Conservation (phyloP, 2,888 invertebrate genomes). For the Nasonia oneida region DNA sequence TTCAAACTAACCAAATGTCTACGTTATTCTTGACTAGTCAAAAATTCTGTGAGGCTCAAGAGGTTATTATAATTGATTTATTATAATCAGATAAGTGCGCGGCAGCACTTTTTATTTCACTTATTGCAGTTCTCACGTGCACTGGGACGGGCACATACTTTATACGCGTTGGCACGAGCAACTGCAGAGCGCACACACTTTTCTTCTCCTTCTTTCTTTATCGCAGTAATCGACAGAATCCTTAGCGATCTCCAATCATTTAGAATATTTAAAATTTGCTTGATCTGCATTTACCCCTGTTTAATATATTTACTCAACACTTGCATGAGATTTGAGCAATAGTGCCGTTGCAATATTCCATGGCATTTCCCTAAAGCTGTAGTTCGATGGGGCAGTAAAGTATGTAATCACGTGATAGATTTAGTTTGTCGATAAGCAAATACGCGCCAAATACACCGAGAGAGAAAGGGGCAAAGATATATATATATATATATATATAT, state of each 20-base stretch:
- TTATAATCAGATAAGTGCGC: no score
- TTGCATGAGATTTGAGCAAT: not conserved
- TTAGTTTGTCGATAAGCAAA: not conserved
- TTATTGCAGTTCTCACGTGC: not conserved
- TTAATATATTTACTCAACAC: not conserved
- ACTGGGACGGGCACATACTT: not conserved
- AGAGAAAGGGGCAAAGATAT: not conserved
- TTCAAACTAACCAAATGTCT: not conserved
- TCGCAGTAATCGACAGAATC: not conserved
- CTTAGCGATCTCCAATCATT: not conserved
- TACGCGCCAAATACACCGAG: constrained; percentile 19
- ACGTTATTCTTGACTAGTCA: constrained; percentile 6
- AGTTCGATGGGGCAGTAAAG: no score
- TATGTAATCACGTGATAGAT: no score
- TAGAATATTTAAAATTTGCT: not conserved
- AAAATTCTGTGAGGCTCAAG: not conserved
- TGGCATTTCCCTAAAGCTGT: no score
- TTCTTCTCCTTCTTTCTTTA: not conserved
- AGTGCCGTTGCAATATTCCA: not conserved
- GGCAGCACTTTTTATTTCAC: not conserved
- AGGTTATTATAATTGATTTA: not conserved
- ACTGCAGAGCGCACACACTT: not conserved
- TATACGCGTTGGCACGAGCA: not conserved
- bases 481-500: no score
- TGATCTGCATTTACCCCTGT: not conserved